phyloP scores from a whole-genome alignment of 2,888 invertebrate genomes.

The Drosophila setosimentum region DNA sequence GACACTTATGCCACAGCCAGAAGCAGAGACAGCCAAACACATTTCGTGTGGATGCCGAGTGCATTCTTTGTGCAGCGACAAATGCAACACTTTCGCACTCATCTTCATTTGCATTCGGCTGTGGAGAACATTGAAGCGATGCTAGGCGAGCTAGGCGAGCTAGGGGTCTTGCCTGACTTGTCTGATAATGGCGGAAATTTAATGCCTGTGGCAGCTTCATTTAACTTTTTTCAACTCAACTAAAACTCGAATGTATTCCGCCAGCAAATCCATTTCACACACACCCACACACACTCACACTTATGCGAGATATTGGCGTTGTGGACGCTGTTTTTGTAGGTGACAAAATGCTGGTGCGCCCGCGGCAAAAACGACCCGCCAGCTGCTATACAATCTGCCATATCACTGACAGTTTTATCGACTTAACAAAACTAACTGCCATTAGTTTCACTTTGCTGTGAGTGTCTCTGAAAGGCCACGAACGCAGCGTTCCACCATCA shows the following conservation, averaged over 20 bases:
- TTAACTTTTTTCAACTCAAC: conserved; percentile 74
- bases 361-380: conserved; percentile 41
- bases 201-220: conserved; percentile 75
- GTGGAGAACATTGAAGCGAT: conserved; percentile 21
- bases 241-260: conserved; percentile 59
- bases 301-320: conserved; percentile 9
- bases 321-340: conserved; percentile 21
- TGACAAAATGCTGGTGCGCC: conserved; percentile 44
- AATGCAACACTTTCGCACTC: conserved; percentile 52
- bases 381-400: conserved; percentile 78
- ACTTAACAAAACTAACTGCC: conserved; percentile 83
- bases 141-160: background rate
- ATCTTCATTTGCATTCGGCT: conserved; percentile 55
- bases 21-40: background rate
- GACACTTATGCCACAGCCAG: conserved; percentile 5
- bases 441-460: conserved; percentile 81
- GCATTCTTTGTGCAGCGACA: conserved; percentile 64
- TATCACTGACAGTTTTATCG: conserved; percentile 83
- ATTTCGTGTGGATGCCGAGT: conserved; percentile 24
- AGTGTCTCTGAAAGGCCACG: conserved; percentile 78
- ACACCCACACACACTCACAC: conserved; percentile 26
- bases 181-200: conserved; percentile 66
- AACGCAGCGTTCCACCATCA: conserved; percentile 37
- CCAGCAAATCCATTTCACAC: conserved; percentile 44
- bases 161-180: conserved; percentile 40